These are phyloP conservation scores for Bubo scandiacus DNA, from an alignment of 2,113 vertebrate species.

Conservation along the genomic window DNA sequence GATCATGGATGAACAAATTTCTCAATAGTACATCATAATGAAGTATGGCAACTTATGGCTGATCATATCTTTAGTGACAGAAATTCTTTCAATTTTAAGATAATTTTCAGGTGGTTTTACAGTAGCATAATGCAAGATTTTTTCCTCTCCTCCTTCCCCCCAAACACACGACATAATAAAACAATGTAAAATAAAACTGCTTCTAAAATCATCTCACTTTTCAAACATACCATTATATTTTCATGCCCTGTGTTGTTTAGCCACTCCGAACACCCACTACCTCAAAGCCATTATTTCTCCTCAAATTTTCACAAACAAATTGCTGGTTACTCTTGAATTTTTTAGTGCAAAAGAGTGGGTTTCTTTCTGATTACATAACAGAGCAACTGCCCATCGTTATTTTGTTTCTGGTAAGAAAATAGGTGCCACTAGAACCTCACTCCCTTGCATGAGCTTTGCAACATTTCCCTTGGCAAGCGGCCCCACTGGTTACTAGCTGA, in stretches of 20 bases:
- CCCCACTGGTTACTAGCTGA: too few species aligned
- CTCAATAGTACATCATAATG: not conserved
- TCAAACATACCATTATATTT: not conserved
- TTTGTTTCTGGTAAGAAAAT: not conserved
- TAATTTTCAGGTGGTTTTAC: not conserved
- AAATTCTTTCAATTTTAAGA: not conserved
- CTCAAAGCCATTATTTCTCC: not conserved
- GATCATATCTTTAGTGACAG: not conserved
- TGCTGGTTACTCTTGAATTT: not conserved
- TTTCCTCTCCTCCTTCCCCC: rapidly evolving
- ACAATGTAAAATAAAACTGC: not conserved
- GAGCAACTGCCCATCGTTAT: not conserved
- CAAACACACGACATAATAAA: not conserved
- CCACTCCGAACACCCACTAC: not conserved
- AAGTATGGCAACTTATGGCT: not conserved
- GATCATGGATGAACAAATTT: not conserved
- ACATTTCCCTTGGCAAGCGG: not conserved
- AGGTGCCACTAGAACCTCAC: not conserved
- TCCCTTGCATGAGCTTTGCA: not conserved
- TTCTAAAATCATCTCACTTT: not conserved
- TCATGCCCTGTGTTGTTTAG: not conserved
- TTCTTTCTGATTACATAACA: not conserved
- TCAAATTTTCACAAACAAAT: not conserved
- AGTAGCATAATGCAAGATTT: not conserved
- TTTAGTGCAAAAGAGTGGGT: not conserved